Base-by-base conservation (phyloP, 1,140 invertebrate species). In the Drosophila rufa region DNA sequence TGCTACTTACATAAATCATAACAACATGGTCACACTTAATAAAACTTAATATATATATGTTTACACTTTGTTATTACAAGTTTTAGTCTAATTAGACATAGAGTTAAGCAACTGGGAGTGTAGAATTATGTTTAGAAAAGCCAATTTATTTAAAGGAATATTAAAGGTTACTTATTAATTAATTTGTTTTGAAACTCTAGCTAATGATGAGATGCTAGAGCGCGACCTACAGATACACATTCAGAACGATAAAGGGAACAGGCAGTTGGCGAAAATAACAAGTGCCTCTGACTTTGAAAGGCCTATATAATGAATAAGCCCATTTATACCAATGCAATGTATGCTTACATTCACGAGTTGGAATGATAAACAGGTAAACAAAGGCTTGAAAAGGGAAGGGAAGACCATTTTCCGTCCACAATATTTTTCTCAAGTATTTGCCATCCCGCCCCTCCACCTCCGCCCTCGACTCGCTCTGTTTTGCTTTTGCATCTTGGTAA, bases 401-500 rank as follows among this genome's bases (percentile, higher is more conserved):
- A 36, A 53, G 60, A 50, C 53, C 43, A 67, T 47, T 56, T 46
- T 65, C 12, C 43, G 17, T 60, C 36, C 38, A 76, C 51, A 79
- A 60, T 68, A 40, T 46, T 53, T 66, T 60, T 58, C 33, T 70
- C 45, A 15, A 51, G 71, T 58, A 46, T 47, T 61, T 79, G 56
- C 57, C 55, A 46, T 57, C 25, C 48, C 45, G 6, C 22, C 17
- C n/a, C 33, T 33, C 17, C n/a, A 11, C n/a, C 33, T 33, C 17
- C n/a, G 15, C 33, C 36, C 59, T 17, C 9, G 48, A 33, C 14
- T 67, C n/a, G 45, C n/a, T 50, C 4, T 57, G 22, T 68, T 51
- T 42, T 51, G 15, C 19, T 45, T 25, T 60, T 57, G 53, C 45
- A 47, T 60, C 67, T 75, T 57, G 43, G 81, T 76, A 84, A 84